Base-by-base conservation (phyloP, 1,140 invertebrate genomes). In the Bombyx mandarina region DNA sequence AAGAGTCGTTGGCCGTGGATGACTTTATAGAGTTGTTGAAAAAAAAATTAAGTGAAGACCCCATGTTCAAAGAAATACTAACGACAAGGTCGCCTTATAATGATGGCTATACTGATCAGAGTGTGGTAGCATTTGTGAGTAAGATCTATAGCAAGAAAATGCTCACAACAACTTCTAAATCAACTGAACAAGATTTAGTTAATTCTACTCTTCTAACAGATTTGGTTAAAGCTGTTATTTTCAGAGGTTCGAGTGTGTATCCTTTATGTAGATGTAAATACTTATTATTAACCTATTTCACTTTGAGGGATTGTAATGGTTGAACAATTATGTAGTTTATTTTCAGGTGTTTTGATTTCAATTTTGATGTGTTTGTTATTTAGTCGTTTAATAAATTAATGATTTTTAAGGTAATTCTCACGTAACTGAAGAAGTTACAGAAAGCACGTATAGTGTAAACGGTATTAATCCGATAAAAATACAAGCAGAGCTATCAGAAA, bases 151-250 rank as follows among this genome's bases (percentile, higher is more conserved):
- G 70, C 55, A 77, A 74, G 59, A 83, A 79, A 60, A 66, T 59
- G 54, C 50, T 61, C 26, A 8, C 62, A 2, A 75, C 76, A 4
- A 75, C 71, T 18, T 62, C 45, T 6, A 74, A 69, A 63, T 8
- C 62, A 51, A 71, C 70, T 8, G 48, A 75, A 26, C 70, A 52
- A 48, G 74, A 86, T 45, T 66, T 57, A 51, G 55, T 83, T 3
- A 84, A 86, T 68, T 86, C 83, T 22, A 84, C 83, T 7, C 63
- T 86, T 43, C 67, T 86, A 49, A 75, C 69, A 8, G 73, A 86
- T 69, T 74, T 86, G 56, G 74, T 86, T 6, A 80, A 86, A 68
- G 79, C 81, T 22, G 75, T 86, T 5, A 84, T 86, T 61, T 86
- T 86, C 64, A 69, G 76, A 62, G 76, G 68, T 44, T 65, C 64